Base-by-base conservation (phyloP, 2,797 vertebrate species). In the Gymnoscopelus braueri region DNA sequence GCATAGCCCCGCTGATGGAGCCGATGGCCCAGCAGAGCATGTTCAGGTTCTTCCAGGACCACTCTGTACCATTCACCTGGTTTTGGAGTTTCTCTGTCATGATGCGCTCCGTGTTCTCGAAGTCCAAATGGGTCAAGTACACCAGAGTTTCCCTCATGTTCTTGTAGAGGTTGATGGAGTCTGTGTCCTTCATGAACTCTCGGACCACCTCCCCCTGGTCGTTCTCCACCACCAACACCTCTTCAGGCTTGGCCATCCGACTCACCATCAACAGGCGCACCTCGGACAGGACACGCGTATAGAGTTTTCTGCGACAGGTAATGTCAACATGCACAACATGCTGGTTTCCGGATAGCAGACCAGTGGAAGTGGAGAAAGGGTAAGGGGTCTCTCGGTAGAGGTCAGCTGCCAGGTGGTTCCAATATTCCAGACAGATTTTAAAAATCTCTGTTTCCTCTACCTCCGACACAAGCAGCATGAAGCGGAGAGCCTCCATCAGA, bases 71-170 rank as follows among this genome's bases (percentile, higher is more conserved):
- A 15, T 98, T 99, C 80, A 99, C 98, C 92, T 99, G 98, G 92
- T 98, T 98, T 80, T 99, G 97, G 76, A 99, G 97, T 85, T 99
- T 99, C 80, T 99, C 97, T 0, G 97, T 99, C 97, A 99, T 99
- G 84, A 99, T 99, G 80, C 97, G 92, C 84, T 99, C 98, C 0
- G 97, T 99, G 92, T 99, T 97, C 57, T 95, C 97, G 58, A 98
- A 99, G 93, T 99, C 98, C 95, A 99, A 83, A 87, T 99, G 97
- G 26, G 97, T 99, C 73, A 99, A 95, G 84, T 99, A 99, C 77
- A 99, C 97, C 57, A 99, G 91, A 1, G 98, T 99, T 93, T 99
- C 98, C 80, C 98, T 96, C 98, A 99, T 99, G 82, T 99, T 99
- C 92, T 99, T 99, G 90, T 99, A 99, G 75, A 99, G 93, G 90